Conservation (phyloP, 2,797 vertebrate genomes). For the Myoxocephalus aenaeus region DNA sequence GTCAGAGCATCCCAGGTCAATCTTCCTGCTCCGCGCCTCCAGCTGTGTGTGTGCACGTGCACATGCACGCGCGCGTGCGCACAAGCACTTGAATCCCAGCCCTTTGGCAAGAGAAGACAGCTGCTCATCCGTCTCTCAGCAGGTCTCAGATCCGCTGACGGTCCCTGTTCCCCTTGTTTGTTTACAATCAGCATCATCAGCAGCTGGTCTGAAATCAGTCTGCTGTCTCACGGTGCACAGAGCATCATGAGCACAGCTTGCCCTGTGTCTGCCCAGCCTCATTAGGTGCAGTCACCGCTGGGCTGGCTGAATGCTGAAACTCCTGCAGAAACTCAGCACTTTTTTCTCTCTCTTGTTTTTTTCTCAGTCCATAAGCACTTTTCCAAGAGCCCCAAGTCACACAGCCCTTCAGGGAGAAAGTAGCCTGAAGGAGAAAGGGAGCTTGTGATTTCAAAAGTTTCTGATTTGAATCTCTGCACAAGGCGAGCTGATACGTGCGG, state of each 20-base stretch:
- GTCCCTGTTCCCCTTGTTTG: slow-evolving; percentile 65
- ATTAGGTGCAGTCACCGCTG: slow-evolving; percentile 63
- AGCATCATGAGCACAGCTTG: slow-evolving; percentile 69
- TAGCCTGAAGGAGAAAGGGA: slow-evolving; percentile 38
- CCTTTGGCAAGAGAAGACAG: slow-evolving; percentile 32
- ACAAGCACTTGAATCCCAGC: slow-evolving; percentile 10
- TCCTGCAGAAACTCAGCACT: slow-evolving; percentile 60
- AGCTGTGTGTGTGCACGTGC: slow-evolving; percentile 1
- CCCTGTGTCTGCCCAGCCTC: slow-evolving; percentile 56
- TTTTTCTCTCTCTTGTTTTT: slow-evolving; percentile 21
- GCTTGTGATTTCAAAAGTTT: slow-evolving; percentile 34
- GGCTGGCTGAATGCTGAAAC: slow-evolving; percentile 51
- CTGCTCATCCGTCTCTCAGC: slow-evolving; percentile 64
- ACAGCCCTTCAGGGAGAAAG: slow-evolving; percentile 23
- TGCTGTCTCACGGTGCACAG: slow-evolving; percentile 35
- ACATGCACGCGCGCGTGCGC: not conserved
- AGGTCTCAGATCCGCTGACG: slow-evolving; percentile 65
- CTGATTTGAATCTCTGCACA: slow-evolving; percentile 11
- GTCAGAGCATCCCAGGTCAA: slow-evolving; percentile 57
- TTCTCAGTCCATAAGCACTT: slow-evolving; percentile 52
- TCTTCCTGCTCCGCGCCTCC: slow-evolving; percentile 27
- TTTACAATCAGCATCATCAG: slow-evolving; percentile 61
- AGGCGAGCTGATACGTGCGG: not conserved
- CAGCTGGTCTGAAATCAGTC: slow-evolving; percentile 69
- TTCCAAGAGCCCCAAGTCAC: slow-evolving; percentile 36